Evolutionary conservation across 64 coral and sea anemone species (phyloP), one percentile per base, ranked within the genome.

Genomic region (Cladopsammia gracilis): DNA sequence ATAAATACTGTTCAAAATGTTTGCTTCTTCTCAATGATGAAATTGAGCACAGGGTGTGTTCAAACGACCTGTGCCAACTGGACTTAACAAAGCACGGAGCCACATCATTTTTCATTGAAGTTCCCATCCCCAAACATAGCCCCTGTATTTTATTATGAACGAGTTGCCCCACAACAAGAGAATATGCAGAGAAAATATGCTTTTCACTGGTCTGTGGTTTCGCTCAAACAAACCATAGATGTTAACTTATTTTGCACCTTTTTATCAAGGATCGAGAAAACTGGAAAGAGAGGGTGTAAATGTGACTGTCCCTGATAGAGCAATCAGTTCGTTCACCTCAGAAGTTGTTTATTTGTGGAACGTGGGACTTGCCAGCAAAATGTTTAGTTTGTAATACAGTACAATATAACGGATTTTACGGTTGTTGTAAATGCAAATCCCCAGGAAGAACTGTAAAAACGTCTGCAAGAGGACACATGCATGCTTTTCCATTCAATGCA

Each of bases 161-260:
- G 86, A 93, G 45, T 68, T 96, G 13, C 89, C 95, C 4, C 24
- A 50, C 22, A 74, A 26, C 18, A 42, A 78, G 68, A 65, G 86
- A 4, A 62, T 93, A 66, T 16, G 3, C 10, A 96, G 68, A 49
- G 79, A 89, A 0, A 96, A 96, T 76, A 89, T 88, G 85, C 56
- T 96, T 44, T 77, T 96, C 6, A 90, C 86, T 61, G 95, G 89
- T 3, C 26, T 96, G 4, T 96, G 85, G 85, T 96, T 89, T 89
- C 86, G 90, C 20, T 42, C 22, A 5, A 49, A 24, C 6, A 96
- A 96, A 59, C 90, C 90, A 16, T n/a, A 48, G 10, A 96, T 92
- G 95, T 60, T 22, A 48, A 88, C 25, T 20, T 96, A 71, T 25
- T 62, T 96, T 5, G 83, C 92, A 70, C 95, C 77, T 11, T 89